A percentile compares a stretch with the other conserved stretches of the same genome.
Conservation (phyloP, 2,797 vertebrate species). For the Danionella dracula region DNA sequence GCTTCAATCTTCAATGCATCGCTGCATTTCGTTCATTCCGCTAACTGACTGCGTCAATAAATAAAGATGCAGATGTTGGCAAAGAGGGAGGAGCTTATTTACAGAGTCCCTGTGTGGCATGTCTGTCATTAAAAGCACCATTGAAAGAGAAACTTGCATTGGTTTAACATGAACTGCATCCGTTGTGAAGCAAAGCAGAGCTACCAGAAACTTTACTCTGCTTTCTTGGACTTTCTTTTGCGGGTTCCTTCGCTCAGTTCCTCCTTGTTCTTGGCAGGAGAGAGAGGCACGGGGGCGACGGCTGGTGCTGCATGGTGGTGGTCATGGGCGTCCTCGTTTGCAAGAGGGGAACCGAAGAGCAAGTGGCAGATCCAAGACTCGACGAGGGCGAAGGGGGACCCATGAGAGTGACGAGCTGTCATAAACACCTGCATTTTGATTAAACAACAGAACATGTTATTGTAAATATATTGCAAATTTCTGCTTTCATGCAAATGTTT, state of each 20-base stretch:
- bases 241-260: constrained; percentile 88
- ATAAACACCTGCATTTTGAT: constrained; percentile 77
- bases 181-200: constrained; percentile 43
- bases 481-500: too few relatives aligned
- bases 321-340: constrained; percentile 66
- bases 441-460: not conserved
- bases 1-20: not conserved
- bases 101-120: constrained; percentile 62
- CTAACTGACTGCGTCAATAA: too few relatives aligned
- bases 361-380: constrained; percentile 83
- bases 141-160: constrained; percentile 56
- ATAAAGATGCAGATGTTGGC: constrained; percentile 51
- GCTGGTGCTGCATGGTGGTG: constrained; percentile 65
- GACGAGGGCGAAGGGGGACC: constrained; percentile 84
- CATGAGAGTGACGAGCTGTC: constrained; percentile 92
- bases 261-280: constrained; percentile 85
- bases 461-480: too few relatives aligned
- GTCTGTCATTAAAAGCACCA: constrained; percentile 58
- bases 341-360: constrained; percentile 79
- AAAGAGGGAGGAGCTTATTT: constrained; percentile 54
- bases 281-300: constrained; percentile 52
- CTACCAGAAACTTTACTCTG: constrained; percentile 71
- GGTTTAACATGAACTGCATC: constrained; percentile 55
- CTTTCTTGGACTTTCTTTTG: constrained; percentile 94
- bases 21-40: not conserved